Evolutionary conservation across 1,140 invertebrate species (phyloP).

Genomic region (Leptopilina clavipes): DNA sequence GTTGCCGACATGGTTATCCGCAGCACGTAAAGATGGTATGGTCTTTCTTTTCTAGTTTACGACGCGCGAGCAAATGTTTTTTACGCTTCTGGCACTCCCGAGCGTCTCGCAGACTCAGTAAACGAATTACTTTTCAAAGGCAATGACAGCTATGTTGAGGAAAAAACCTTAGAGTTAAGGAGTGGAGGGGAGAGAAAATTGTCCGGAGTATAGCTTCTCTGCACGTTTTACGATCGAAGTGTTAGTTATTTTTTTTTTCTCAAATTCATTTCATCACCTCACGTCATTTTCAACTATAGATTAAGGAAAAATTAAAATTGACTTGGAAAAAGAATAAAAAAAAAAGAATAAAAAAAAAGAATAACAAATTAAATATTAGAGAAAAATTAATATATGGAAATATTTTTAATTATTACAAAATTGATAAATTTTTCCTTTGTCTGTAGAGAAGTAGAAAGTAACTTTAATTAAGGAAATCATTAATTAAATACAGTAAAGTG

Average conservation of each 20-base stretch:
- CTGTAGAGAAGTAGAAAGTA: background rate
- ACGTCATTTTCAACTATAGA: background rate
- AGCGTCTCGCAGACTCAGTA: background rate
- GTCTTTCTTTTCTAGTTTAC: conserved; percentile 29
- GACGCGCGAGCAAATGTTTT: conserved; percentile 17
- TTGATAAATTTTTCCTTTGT: no score
- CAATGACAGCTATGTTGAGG: conserved; percentile 16
- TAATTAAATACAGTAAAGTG: conserved; percentile 22
- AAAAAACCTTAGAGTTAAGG: background rate
- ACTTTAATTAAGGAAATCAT: conserved; percentile 33
- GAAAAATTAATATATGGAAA: no score
- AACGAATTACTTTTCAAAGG: conserved; percentile 26
- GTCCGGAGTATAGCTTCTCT: background rate
- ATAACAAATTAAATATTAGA: no score
- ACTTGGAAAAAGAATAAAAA: no score
- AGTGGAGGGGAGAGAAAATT: background rate
- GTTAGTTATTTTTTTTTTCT: background rate
- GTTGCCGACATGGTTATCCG: conserved; percentile 28
- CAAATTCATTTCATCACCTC: background rate
- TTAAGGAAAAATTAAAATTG: no score
- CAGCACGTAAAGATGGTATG: conserved; percentile 27
- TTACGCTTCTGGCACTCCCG: conserved; percentile 3
- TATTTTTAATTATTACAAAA: no score
- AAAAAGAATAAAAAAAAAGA: no score
- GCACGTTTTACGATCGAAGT: conserved; percentile 11